These are phyloP conservation scores for Procavia capensis DNA, from an alignment of 2,113 vertebrate species.

Conservation along the genomic window DNA sequence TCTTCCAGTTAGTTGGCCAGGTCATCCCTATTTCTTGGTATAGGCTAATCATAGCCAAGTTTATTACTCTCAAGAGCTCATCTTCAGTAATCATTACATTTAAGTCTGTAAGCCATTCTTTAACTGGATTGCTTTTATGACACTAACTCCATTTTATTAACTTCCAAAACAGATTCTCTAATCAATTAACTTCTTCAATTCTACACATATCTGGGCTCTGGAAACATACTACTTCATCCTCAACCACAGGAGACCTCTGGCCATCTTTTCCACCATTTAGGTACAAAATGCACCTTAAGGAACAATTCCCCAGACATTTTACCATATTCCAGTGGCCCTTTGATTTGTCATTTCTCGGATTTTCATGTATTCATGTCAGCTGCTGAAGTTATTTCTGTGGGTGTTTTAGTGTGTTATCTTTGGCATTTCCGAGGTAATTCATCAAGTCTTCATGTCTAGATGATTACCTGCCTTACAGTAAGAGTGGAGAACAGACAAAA, in stretches of 20 bases:
- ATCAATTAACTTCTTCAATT: not conserved
- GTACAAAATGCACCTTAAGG: not conserved
- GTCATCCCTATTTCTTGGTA: too few species aligned
- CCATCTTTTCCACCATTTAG: not conserved
- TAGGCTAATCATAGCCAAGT: too few species aligned
- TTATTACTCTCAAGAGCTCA: not conserved
- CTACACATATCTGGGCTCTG: not conserved
- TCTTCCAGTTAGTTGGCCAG: too few species aligned
- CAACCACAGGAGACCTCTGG: too few species aligned
- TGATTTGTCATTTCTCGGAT: not conserved
- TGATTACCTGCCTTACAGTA: not conserved
- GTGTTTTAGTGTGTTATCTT: too few species aligned
- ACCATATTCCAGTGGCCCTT: not conserved
- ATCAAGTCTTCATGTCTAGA: accelerated
- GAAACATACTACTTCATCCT: not conserved
- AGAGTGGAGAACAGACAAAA: not conserved
- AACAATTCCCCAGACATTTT: not conserved
- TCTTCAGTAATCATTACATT: accelerated
- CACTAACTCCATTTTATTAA: not conserved
- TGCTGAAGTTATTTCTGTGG: not conserved
- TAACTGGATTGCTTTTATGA: not conserved
- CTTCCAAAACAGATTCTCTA: not conserved
- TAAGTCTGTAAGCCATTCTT: not conserved
- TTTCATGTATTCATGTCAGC: not conserved
- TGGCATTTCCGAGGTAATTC: not conserved